phyloP scores from a whole-genome alignment of 1,140 invertebrate species.

The Drosophila nasuta region DNA sequence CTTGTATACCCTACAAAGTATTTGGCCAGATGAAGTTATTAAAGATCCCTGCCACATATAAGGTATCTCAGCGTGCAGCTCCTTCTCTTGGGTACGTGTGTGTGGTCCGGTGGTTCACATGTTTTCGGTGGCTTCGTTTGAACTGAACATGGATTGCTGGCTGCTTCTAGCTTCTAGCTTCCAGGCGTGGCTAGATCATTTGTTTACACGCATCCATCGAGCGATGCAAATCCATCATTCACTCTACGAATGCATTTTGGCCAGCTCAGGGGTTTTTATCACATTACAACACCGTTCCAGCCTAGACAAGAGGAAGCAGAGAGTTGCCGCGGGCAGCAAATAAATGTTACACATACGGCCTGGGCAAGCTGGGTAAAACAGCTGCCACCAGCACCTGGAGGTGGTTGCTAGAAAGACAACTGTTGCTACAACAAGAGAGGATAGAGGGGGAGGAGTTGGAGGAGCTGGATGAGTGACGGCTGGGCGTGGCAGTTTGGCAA shows the following conservation, averaged over 20 bases:
- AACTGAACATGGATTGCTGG: conserved; percentile 41
- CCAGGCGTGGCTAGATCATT: conserved; percentile 71
- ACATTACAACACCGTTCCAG: conserved; percentile 72
- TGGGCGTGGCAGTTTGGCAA: conserved; percentile 27
- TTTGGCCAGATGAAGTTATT: neutral
- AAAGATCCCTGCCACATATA: neutral
- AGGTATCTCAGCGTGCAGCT: neutral
- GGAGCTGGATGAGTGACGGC: conserved; percentile 18
- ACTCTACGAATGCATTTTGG: conserved; percentile 19
- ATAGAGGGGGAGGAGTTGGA: neutral
- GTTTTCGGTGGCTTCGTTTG: conserved; percentile 79
- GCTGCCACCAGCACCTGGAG: conserved; percentile 53
- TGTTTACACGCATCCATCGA: conserved; percentile 78
- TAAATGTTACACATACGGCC: conserved; percentile 42
- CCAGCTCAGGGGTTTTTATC: conserved; percentile 48
- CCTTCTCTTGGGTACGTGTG: conserved; percentile 33
- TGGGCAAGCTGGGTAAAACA: conserved; percentile 7
- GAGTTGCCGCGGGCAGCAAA: conserved; percentile 46
- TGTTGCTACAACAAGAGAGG: conserved; percentile 21
- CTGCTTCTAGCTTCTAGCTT: neutral
- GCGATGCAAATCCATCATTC: conserved; percentile 52
- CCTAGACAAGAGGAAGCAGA: too few relatives aligned
- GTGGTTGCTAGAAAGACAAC: conserved; percentile 36
- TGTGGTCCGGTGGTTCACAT: conserved; percentile 74
- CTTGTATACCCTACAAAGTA: conserved; percentile 35